phyloP scores from a whole-genome alignment of 1,140 invertebrate species.

The Aleiodes sp. region DNA sequence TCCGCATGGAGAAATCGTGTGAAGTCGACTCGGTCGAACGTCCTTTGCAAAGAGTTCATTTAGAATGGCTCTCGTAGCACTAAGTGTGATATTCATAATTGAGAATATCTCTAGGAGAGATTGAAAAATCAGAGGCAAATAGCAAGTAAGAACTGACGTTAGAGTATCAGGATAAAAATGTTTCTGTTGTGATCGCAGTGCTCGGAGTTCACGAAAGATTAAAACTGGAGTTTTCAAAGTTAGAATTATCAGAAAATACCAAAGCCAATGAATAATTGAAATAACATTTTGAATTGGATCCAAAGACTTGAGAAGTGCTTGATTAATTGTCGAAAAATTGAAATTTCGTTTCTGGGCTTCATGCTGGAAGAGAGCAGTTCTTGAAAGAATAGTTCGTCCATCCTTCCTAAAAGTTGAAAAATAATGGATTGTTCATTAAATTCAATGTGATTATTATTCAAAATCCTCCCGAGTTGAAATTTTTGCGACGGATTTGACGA shows the following conservation, averaged over 20 bases:
- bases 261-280: slow-evolving; percentile 41
- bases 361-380: slow-evolving; percentile 39
- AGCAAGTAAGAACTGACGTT: slow-evolving; percentile 62
- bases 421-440: no score
- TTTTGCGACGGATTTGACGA: no score
- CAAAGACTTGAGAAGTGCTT: slow-evolving; percentile 44
- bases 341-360: slow-evolving; percentile 57
- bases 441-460: no score
- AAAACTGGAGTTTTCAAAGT: slow-evolving; percentile 53
- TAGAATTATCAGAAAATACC: slow-evolving; percentile 48
- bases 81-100: slow-evolving; percentile 67
- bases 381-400: neutral
- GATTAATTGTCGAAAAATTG: slow-evolving; percentile 32
- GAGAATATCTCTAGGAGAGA: slow-evolving; percentile 68
- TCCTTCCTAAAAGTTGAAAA: neutral
- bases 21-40: slow-evolving; percentile 66
- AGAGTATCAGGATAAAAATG: slow-evolving; percentile 59
- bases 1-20: slow-evolving; percentile 77
- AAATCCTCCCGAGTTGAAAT: no score
- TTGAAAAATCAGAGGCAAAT: slow-evolving; percentile 69
- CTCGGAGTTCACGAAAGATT: slow-evolving; percentile 50
- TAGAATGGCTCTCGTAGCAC: slow-evolving; percentile 69
- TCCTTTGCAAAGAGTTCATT: slow-evolving; percentile 69
- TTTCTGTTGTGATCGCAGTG: slow-evolving; percentile 54
- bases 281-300: slow-evolving; percentile 49